Base-by-base conservation (phyloP, 2,113 vertebrate species). In the Carassius carassius region DNA sequence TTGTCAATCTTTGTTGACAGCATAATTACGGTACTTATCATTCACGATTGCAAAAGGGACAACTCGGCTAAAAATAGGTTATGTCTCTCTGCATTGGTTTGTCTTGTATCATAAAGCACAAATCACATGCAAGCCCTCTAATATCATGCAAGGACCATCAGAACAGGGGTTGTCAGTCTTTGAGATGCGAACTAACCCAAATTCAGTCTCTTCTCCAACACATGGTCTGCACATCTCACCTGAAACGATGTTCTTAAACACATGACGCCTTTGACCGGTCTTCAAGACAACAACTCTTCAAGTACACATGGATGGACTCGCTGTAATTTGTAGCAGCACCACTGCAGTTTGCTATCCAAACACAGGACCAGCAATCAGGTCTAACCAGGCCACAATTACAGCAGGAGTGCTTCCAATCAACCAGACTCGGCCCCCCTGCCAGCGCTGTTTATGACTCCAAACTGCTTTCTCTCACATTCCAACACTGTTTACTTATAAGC, bases 341-440 rank as follows among this genome's bases (percentile, higher is more conserved):
- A 62, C 89, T 89, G 88, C 63, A 89, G 90, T 93, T 93, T 92
- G 93, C 93, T 91, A 92, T 93, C 92, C 94, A 92, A 95, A 94
- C 92, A 90, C 89, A 87, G 89, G 87, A 88, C 83, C 91, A 86
- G 90, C 86, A 91, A 94, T 92, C 93, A 91, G 88, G 81, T 83
- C 92, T 91, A 93, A 93, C 89, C 91, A 92, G 92, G 92, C 91
- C 85, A 90, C 94, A 91, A 87, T 90, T 93, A 91, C 60, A 19
- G 76, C 86, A 75, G 81, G 88, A 89, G 88, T 90, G 85, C 89
- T 93, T 95, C 88, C 91, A 92, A 91, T 91, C 85, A 90, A 75
- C 23, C 41, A 10, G 37, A 81, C 87, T 73, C 13, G 21, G 51
- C 77, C 85, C 23, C 86, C 81, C 84, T 76, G 85, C 44, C 89